phyloP scores from a whole-genome alignment of 2,888 invertebrate genomes.

The Sphinx pinastri region DNA sequence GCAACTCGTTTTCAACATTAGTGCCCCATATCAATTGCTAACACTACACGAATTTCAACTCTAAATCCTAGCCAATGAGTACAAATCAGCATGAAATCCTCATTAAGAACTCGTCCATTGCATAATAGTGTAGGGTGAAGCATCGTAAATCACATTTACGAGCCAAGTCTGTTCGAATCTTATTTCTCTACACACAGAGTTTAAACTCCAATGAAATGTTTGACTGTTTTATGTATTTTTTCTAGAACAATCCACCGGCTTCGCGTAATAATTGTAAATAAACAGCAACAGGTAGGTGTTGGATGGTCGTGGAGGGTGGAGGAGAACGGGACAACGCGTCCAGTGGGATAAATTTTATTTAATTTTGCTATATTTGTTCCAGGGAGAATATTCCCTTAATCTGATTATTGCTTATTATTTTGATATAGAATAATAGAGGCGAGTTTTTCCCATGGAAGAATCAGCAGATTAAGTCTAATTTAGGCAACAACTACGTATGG shows the following conservation, averaged over 20 bases:
- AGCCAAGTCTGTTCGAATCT: constrained; percentile 23
- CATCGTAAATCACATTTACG: background rate
- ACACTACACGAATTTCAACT: background rate
- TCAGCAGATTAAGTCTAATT: too few species aligned
- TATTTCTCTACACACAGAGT: background rate
- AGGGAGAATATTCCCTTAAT: background rate
- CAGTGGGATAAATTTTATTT: constrained; percentile 5
- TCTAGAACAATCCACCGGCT: constrained; percentile 58
- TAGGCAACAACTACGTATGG: too few species aligned
- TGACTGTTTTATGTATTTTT: constrained; percentile 29
- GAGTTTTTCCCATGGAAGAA: too few species aligned
- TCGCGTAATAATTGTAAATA: constrained; percentile 63
- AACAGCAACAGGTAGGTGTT: constrained; percentile 63
- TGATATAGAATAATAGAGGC: too few species aligned
- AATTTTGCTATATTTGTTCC: background rate
- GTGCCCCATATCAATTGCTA: constrained; percentile 34
- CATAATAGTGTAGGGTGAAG: background rate
- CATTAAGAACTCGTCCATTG: constrained; percentile 11
- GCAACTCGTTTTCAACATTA: constrained; percentile 38
- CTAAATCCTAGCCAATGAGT: background rate
- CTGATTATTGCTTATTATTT: background rate
- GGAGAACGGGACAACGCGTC: constrained; percentile 32
- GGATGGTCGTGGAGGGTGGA: constrained; percentile 34
- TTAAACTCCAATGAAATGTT: constrained; percentile 27
- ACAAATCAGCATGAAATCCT: background rate